These are phyloP conservation scores for Drosophila merina DNA, from an alignment of 2,888 invertebrate species.

Conservation along the genomic window DNA sequence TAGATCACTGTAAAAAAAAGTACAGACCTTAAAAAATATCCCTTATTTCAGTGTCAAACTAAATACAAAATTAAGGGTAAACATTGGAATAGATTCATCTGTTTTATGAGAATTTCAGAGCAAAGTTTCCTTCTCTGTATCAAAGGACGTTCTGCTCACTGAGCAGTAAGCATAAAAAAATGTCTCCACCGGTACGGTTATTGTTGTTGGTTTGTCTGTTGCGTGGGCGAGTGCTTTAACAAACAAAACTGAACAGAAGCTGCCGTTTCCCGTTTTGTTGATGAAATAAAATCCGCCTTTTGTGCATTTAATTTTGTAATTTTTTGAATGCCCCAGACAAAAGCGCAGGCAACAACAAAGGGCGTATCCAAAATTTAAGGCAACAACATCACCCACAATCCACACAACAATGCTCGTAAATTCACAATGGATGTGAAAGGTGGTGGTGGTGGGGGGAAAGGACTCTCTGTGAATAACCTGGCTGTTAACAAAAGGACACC, in stretches of 20 bases:
- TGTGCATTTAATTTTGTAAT: slow-evolving; percentile 81
- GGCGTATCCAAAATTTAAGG: slow-evolving; percentile 72
- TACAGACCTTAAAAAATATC: too few species aligned
- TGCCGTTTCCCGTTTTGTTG: slow-evolving; percentile 78
- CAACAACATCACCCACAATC: slow-evolving; percentile 49
- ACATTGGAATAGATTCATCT: too few species aligned
- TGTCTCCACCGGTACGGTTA: slow-evolving; percentile 52
- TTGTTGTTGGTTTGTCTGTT: slow-evolving; percentile 47
- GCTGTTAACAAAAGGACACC: slow-evolving; percentile 71
- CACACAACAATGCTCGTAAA: slow-evolving; percentile 65
- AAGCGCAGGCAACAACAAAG: slow-evolving; percentile 75
- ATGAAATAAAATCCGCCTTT: slow-evolving; percentile 80
- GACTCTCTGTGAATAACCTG: slow-evolving; percentile 69
- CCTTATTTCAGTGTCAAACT: background rate
- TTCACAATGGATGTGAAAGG: slow-evolving; percentile 54
- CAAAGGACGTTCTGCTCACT: slow-evolving; percentile 30
- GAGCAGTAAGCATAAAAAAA: slow-evolving; percentile 63
- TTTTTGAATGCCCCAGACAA: slow-evolving; percentile 75
- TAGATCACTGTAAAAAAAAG: slow-evolving; percentile 13
- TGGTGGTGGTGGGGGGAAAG: slow-evolving; percentile 30
- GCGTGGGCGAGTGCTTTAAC: slow-evolving; percentile 76
- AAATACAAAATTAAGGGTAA: too few species aligned
- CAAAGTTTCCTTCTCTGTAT: too few species aligned
- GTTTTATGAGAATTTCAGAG: too few species aligned
- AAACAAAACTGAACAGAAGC: slow-evolving; percentile 71